Base-by-base conservation (phyloP, 2,888 invertebrate genomes). In the Steinernema carpocapsae region DNA sequence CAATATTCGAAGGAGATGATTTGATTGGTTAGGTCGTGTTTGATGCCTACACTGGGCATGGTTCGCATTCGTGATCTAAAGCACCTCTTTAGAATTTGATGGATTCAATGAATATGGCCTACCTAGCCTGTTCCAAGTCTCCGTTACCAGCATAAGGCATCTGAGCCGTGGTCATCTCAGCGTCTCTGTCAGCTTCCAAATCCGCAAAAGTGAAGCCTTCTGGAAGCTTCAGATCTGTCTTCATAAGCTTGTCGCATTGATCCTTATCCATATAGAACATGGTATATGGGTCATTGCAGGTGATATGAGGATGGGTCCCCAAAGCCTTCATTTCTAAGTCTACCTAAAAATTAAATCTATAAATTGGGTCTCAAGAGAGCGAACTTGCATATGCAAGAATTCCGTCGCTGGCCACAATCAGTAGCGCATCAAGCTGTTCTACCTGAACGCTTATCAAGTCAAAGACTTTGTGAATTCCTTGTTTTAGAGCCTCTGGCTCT, bases 1-100 rank as follows among this genome's bases (percentile, higher is more conserved):
- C 29, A 29, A 17, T 64, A 64, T 26, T 64, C 64, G 37, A 64
- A 64, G 64, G 64, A 64, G 64, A 64, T 32, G 37, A 64, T 64
- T 7, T 29, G 64, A 22, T n/a, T 32, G 29, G 64, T 29, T 6
- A 17, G 26, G 26, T 32, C 32, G 37, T 64, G 32, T 32, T 17
- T 22, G 17, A 64, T 29, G 17, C 32, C 64, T 4, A 64, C 64
- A 4, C 4, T 64, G 12, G 64, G 64, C 64, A 64, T 64, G 7
- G 22, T 64, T 26, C 12, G 22, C 12, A 64, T 64, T 3, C 64
- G 64, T 4, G 64, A 64, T 32, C 64, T 64, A 48, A 19, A 56
- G 10, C 22, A 12, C 22, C 4, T 17, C 4, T 14, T 48, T 19
- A n/a, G 48, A 48, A 12, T 56, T 56, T 12, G 24, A 56, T 6